Conservation (phyloP, 2,113 vertebrate species). For the Hoplias malabaricus region DNA sequence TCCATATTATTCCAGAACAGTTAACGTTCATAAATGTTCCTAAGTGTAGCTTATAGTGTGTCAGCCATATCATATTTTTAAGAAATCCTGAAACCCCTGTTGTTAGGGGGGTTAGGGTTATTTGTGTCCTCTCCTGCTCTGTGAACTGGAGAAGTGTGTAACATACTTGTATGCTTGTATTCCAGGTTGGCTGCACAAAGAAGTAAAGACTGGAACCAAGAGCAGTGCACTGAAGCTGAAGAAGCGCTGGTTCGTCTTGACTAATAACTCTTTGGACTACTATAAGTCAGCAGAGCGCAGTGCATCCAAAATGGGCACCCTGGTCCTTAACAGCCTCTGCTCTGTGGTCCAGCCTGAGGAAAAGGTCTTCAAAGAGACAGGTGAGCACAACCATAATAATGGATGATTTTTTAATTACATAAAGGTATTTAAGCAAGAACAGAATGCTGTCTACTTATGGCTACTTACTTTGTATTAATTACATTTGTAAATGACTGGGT, state of each 20-base stretch:
- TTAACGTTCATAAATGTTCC: no score
- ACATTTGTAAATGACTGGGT: neutral
- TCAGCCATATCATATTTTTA: no score
- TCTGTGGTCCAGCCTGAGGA: conserved; percentile 87
- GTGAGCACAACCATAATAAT: conserved; percentile 68
- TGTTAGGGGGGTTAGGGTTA: no score
- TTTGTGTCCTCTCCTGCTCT: neutral
- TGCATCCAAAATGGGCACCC: conserved; percentile 88
- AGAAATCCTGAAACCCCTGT: no score
- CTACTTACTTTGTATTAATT: no score
- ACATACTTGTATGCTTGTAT: neutral
- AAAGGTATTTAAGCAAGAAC: no score
- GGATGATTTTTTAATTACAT: no score
- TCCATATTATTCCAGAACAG: no score
- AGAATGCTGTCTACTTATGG: no score
- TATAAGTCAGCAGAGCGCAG: conserved; percentile 86
- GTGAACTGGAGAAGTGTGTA: neutral
- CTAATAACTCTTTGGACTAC: conserved; percentile 87
- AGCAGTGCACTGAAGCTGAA: conserved; percentile 88
- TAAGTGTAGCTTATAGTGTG: no score
- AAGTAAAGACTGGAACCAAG: conserved; percentile 85
- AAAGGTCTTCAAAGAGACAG: conserved; percentile 85
- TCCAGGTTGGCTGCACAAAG: conserved; percentile 91
- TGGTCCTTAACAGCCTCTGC: conserved; percentile 91
- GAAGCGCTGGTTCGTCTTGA: conserved; percentile 92